phyloP scores from a whole-genome alignment of 2,113 vertebrate species.

The Melanostigma gelatinosum region DNA sequence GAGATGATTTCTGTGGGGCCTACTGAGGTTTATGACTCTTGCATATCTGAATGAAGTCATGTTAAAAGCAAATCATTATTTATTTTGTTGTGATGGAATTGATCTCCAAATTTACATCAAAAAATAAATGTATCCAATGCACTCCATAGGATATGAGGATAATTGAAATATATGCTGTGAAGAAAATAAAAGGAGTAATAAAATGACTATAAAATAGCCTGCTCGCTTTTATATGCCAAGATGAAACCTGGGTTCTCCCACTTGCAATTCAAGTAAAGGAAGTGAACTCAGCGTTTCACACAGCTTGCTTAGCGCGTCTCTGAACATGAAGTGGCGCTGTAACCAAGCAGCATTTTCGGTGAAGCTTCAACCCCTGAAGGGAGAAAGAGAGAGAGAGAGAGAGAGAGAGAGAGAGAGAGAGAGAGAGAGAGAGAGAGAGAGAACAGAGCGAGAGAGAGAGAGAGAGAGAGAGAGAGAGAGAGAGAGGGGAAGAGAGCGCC shows the following conservation, averaged over 20 bases:
- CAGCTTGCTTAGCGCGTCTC: background rate
- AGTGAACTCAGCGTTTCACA: background rate
- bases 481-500: slow-evolving; percentile 28
- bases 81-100: background rate
- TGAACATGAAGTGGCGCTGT: slow-evolving; percentile 70
- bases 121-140: background rate
- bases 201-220: background rate
- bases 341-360: slow-evolving; percentile 27
- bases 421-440: slow-evolving; percentile 26
- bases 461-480: slow-evolving; percentile 38
- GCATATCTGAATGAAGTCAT: background rate
- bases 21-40: too few relatives aligned
- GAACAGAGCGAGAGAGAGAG: slow-evolving; percentile 33
- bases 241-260: background rate
- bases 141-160: background rate
- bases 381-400: slow-evolving; percentile 15
- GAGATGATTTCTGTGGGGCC: too few relatives aligned
- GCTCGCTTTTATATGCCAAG: background rate
- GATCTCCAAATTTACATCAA: background rate
- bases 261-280: background rate
- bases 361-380: slow-evolving; percentile 32
- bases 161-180: background rate
- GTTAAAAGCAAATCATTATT: background rate
- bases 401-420: slow-evolving; percentile 27
- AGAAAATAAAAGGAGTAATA: background rate